Percentiles rank a stretch among this genome's conserved stretches.
Conservation (phyloP, 92 coral and sea anemone genomes). For the Meandrina meandrites region DNA sequence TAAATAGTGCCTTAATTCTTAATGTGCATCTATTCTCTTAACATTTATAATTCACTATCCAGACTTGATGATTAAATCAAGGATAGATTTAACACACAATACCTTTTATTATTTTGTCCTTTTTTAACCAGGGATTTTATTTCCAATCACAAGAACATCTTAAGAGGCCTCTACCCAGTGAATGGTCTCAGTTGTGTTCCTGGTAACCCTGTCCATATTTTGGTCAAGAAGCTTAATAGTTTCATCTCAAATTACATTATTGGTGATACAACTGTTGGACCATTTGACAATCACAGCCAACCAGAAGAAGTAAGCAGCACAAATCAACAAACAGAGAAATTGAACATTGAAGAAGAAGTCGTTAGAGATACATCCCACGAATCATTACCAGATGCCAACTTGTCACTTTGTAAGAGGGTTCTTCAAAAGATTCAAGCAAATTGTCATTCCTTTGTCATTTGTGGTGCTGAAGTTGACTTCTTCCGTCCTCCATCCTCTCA, state of each 20-base stretch:
- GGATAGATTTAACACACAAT: background rate
- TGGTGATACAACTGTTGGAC: background rate
- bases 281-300: background rate
- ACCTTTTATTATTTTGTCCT: too few relatives aligned
- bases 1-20: too few relatives aligned
- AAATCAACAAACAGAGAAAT: background rate
- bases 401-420: conserved; percentile 19
- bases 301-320: background rate
- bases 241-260: conserved; percentile 6
- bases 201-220: conserved; percentile 12
- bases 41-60: too few relatives aligned
- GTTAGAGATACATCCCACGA: background rate
- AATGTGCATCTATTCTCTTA: background rate
- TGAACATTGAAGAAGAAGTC: background rate
- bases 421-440: conserved; percentile 17
- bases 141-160: background rate
- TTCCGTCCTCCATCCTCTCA: conserved; percentile 56
- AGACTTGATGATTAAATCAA: background rate
- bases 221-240: conserved; percentile 17
- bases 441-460: conserved; percentile 42
- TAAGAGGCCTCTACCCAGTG: background rate
- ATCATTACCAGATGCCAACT: background rate
- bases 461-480: conserved; percentile 58
- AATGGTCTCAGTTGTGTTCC: background rate
- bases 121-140: background rate